phyloP scores from a whole-genome alignment of 2,113 vertebrate species.

The Willisornis vidua region DNA sequence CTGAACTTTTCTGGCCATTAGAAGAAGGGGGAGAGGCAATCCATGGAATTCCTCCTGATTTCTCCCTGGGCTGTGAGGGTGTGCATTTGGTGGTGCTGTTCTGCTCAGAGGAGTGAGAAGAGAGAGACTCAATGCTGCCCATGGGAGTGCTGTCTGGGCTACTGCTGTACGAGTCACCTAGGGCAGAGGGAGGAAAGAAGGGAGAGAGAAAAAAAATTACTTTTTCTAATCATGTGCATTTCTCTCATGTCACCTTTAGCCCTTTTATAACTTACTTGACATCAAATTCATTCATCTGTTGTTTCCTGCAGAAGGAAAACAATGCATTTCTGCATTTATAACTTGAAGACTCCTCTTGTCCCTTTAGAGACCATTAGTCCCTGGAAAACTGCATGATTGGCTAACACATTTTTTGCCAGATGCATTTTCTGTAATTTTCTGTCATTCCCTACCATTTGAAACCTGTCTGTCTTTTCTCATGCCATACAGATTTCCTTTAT shows the following conservation, averaged over 20 bases:
- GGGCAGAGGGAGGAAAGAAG: background rate
- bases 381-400: background rate
- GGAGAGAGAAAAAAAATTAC: background rate
- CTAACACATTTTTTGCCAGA: background rate
- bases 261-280: background rate
- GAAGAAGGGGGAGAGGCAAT: conserved; percentile 77
- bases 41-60: conserved; percentile 75
- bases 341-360: background rate
- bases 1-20: conserved; percentile 82
- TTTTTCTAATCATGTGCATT: background rate
- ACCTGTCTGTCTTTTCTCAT: background rate
- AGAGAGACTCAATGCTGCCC: conserved; percentile 96
- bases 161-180: conserved; percentile 96
- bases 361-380: background rate
- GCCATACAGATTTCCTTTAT: background rate
- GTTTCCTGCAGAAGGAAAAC: background rate
- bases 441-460: background rate
- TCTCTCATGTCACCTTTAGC: background rate
- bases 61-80: conserved; percentile 80
- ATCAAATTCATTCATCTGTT: background rate
- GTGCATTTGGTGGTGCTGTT: conserved; percentile 83
- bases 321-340: background rate
- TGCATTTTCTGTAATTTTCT: background rate
- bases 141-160: conserved; percentile 94
- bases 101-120: conserved; percentile 97